A percentile compares a stretch with the other conserved stretches of the same genome.
Conservation (phyloP, 1,140 invertebrate genomes). For the Tachypleus tridentatus region DNA sequence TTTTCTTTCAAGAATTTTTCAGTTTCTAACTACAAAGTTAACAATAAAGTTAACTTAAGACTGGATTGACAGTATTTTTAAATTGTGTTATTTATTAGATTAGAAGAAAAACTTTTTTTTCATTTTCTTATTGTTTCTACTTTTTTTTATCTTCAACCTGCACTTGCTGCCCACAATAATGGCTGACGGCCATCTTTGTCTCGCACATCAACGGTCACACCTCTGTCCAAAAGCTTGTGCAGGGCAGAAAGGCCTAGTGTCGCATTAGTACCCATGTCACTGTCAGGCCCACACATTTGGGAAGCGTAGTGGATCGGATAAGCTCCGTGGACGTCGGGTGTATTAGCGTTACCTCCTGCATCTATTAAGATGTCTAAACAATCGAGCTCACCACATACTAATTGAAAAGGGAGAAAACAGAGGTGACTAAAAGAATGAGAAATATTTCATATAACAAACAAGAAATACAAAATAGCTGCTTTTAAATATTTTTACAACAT, state of each 20-base stretch:
- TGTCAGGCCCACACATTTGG: constrained; percentile 77
- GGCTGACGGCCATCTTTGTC: constrained; percentile 88
- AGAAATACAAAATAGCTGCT: too few species aligned
- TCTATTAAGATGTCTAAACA: constrained; percentile 69
- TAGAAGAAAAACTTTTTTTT: too few species aligned
- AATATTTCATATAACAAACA: too few species aligned
- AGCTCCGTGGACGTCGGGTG: constrained; percentile 83
- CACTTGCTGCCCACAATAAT: constrained; percentile 90
- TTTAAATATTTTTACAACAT: too few species aligned
- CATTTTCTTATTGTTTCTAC: too few species aligned
- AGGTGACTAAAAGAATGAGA: too few species aligned
- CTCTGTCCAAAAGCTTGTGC: constrained; percentile 26
- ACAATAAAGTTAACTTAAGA: too few species aligned
- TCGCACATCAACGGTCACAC: constrained; percentile 63
- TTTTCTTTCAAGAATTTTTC: too few species aligned
- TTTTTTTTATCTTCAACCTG: constrained; percentile 45
- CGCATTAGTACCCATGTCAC: constrained; percentile 45
- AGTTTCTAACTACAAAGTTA: too few species aligned
- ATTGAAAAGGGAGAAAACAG: too few species aligned
- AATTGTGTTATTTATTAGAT: too few species aligned
- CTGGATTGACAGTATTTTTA: too few species aligned
- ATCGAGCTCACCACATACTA: constrained; percentile 81
- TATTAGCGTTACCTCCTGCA: constrained; percentile 65
- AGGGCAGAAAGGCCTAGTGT: constrained; percentile 20
- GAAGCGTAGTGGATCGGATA: constrained; percentile 94